Base-by-base conservation (phyloP, 2,113 vertebrate species). In the Aythya baeri region DNA sequence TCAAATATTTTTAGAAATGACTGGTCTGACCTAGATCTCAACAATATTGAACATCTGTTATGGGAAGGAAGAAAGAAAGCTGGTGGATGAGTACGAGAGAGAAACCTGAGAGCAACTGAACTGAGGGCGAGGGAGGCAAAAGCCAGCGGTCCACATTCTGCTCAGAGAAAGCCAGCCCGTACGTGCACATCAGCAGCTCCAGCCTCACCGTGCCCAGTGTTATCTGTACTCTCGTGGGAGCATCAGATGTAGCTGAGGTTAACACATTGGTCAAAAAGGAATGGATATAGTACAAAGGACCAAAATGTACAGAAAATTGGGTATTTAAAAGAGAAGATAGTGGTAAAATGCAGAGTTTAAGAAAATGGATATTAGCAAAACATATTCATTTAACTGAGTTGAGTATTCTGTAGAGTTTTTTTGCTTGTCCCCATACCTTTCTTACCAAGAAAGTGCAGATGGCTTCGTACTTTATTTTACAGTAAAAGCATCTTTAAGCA, bases 81-180 rank as follows among this genome's bases (percentile, higher is more conserved):
- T 36, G n/a, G 72, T 49, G 23, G 32, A 66, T 58, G 10, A 77
- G 15, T 62, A 3, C 34, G 17, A 76, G 34, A 95, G n/a, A 79
- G 22, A 83, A 2, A 1, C 38, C 57, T 75, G 79, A 73, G 67
- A 94, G 85, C 72, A 93, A 79, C 65, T 78, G 90, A 96, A 74
- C 50, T 38, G 75, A 79, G 27, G 62, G 62, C 72, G 88, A 88
- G 72, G 86, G 72, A 96, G 94, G 72, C 89, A 94, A 93, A 94
- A 93, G 76, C 59, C 86, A 93, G 38, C 62, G 73, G 76, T 50
- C 76, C 23, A 52, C 80, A 71, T 57, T 88, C 83, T 88, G 83
- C 68, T 80, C 68, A 52, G 80, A 71, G 83, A 91, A 88, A 88
- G 83, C 59, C 84, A 84, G 50, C 18, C 73, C 49, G 1, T 92